phyloP scores from a whole-genome alignment of 2,797 vertebrate genomes.

The Eulemur coronatus region DNA sequence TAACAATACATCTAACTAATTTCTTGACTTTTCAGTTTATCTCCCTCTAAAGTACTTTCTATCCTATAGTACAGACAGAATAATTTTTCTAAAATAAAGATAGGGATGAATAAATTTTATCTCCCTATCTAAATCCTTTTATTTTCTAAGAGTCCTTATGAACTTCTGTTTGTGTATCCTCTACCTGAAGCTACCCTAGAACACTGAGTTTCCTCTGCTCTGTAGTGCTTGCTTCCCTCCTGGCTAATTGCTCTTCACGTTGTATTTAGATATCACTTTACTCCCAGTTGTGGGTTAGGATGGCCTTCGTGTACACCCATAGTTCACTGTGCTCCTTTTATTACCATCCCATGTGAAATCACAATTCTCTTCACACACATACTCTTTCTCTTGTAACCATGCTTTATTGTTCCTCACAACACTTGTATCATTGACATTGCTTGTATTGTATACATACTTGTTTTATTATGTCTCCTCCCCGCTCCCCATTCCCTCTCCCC shows the following conservation, averaged over 20 bases:
- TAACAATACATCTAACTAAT: neutral
- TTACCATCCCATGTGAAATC: neutral
- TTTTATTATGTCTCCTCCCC: neutral
- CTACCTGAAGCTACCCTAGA: neutral
- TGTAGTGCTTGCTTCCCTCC: rapidly evolving
- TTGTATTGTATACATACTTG: neutral
- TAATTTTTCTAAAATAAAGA: slow-evolving; percentile 39
- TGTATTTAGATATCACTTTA: neutral
- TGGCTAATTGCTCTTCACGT: neutral
- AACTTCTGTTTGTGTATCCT: neutral
- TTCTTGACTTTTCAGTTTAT: slow-evolving; percentile 14
- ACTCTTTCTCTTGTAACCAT: neutral
- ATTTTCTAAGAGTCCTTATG: neutral
- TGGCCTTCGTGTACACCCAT: neutral
- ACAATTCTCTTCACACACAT: neutral
- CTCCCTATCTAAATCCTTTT: neutral
- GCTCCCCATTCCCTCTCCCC: rapidly evolving
- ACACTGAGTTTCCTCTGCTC: neutral
- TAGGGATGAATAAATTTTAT: neutral
- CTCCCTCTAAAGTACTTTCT: neutral
- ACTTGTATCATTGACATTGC: neutral
- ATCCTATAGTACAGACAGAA: neutral
- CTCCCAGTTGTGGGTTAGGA: neutral
- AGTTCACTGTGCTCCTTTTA: neutral
- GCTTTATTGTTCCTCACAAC: neutral